Conservation (phyloP, 2,888 invertebrate species). For the Meghimatium bilineatum region DNA sequence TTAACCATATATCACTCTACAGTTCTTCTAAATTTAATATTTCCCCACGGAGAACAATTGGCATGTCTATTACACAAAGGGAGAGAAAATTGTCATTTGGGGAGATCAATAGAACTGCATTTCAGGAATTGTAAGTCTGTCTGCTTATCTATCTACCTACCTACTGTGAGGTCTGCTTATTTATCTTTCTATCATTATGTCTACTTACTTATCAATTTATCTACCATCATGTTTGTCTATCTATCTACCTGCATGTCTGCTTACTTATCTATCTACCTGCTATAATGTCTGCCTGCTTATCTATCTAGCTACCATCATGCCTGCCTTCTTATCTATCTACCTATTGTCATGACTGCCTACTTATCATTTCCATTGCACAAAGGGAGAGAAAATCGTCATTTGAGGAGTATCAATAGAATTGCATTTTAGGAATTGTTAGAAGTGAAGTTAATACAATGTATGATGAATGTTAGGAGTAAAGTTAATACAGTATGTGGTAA, state of each 20-base stretch:
- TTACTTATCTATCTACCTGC: too few relatives aligned
- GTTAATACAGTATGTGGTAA: too few relatives aligned
- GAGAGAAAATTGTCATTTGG: constrained; percentile 23
- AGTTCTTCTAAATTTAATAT: neutral
- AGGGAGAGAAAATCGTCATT: constrained; percentile 22
- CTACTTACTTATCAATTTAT: too few relatives aligned
- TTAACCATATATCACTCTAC: neutral
- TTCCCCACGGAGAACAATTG: neutral
- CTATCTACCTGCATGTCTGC: too few relatives aligned
- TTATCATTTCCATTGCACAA: neutral
- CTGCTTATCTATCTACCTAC: neutral
- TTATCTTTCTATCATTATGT: neutral
- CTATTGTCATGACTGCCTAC: too few relatives aligned
- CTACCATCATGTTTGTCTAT: too few relatives aligned
- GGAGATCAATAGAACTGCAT: constrained; percentile 21
- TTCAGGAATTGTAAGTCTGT: constrained; percentile 34
- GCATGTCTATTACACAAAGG: neutral
- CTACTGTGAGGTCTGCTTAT: neutral
- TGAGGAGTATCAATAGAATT: constrained; percentile 19
- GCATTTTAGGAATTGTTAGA: constrained; percentile 37
- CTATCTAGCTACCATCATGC: too few relatives aligned
- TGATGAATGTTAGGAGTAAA: too few relatives aligned
- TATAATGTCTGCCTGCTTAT: too few relatives aligned
- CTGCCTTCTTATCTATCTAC: too few relatives aligned
- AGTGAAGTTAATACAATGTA: too few relatives aligned